Evolutionary conservation across 2,888 invertebrate genomes (phyloP), one percentile per base, ranked within the genome.

Genomic region (Acanthococcus lagerstroemiae): DNA sequence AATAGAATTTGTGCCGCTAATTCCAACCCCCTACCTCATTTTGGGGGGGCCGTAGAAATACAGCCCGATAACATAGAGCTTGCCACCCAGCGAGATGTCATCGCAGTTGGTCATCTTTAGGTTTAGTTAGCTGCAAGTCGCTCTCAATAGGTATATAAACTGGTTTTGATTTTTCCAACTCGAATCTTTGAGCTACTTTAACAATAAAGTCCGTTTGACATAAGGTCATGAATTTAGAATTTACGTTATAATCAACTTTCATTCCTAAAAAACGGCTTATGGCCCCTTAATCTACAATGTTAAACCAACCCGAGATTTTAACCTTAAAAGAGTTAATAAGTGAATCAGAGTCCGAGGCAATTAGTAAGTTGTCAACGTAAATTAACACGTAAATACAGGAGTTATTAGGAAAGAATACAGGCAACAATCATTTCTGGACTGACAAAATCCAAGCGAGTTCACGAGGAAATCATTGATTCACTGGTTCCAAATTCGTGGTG

Each of bases 191-290:
- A 2, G 50, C 15, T 9, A 65, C 26, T 21, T 65, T 65, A 26
- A 30, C 55, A 27, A 65, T 55, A 54, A 25, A 55, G 6, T 54
- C 52, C 25, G 22, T 65, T 45, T 65, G 55, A 65, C 37, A 15
- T 26, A 65, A 22, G 17, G 9, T 37, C 37, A 65, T 27, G 19
- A 55, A 17, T 17, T 44, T 44, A 55, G 1, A 6, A 5, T 27
- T 24, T 22, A 19, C 15, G 22, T 65, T 22, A 56, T 65, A 55
- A 15, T 15, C 7, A 7, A 65, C 50, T 30, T 30, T 27, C 24
- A 65, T 24, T 19, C 65, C 55, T 15, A 65, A 44, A 24, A 55
- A 65, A 37, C 21, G 12, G 7, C 25, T 9, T 17, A 27, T 26
- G n/a, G 17, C 17, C 15, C 17, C 21, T 30, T 27, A 37, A 30